phyloP scores from a whole-genome alignment of 2,113 vertebrate genomes.

The Gobio gobio region DNA sequence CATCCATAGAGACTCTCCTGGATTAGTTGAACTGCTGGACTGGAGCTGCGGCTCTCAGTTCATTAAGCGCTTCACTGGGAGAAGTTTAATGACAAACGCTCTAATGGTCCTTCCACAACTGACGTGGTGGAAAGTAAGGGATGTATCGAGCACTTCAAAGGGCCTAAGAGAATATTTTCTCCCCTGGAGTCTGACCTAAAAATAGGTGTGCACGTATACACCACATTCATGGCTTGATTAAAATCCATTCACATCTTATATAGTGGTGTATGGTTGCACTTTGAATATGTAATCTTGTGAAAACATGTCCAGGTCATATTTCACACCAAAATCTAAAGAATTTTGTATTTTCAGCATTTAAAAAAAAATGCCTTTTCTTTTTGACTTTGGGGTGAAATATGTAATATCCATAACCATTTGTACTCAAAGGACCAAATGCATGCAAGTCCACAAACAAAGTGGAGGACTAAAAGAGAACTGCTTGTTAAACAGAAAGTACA shows the following conservation, averaged over 20 bases:
- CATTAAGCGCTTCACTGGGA: constrained; percentile 60
- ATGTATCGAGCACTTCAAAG: constrained; percentile 15
- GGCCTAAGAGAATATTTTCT: constrained; percentile 5
- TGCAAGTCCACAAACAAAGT: background rate
- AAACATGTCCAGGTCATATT: background rate
- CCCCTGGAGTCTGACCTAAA: constrained; percentile 12
- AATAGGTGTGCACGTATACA: constrained; percentile 3
- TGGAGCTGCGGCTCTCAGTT: constrained; percentile 56
- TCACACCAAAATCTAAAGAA: background rate
- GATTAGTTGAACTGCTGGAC: constrained; percentile 54
- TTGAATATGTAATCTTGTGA: background rate
- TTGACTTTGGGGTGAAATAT: background rate
- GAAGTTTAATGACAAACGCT: constrained; percentile 51
- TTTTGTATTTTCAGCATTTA: too few species aligned
- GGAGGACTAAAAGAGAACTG: background rate
- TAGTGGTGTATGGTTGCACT: background rate
- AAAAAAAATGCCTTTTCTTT: background rate
- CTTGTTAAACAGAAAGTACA: constrained; percentile 17
- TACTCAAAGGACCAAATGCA: background rate
- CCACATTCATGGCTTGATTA: background rate
- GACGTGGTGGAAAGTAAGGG: constrained; percentile 12
- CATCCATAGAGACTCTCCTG: constrained; percentile 51
- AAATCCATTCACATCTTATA: constrained; percentile 1
- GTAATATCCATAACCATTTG: background rate
- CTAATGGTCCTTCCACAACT: constrained; percentile 45